phyloP scores from a whole-genome alignment of 2,888 invertebrate genomes.

The Leptodirus hochenwartii region DNA sequence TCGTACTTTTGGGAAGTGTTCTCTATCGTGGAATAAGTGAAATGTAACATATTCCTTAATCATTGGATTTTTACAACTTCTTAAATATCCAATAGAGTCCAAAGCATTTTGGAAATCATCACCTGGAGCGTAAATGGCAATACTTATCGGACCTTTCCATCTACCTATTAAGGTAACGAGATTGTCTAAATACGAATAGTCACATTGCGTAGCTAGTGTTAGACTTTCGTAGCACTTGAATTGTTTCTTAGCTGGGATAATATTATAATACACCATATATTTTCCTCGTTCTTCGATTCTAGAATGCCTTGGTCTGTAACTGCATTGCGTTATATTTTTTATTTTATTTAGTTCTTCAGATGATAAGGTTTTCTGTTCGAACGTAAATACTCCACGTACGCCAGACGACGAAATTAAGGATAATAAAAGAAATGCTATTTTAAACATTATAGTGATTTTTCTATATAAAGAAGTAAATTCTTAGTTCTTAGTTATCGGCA shows the following conservation, averaged over 20 bases:
- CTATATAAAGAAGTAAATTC: too few species aligned
- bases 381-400: too few species aligned
- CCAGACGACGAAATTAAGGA: too few species aligned
- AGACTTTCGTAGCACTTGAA: conserved; percentile 67
- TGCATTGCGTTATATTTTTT: too few species aligned
- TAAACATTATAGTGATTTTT: too few species aligned
- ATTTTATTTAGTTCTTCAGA: too few species aligned
- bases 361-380: too few species aligned
- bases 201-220: conserved; percentile 84
- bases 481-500: too few species aligned
- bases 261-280: conserved; percentile 81
- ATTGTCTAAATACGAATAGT: conserved; percentile 82
- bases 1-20: conserved; percentile 50
- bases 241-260: conserved; percentile 44
- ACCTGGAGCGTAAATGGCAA: conserved; percentile 65
- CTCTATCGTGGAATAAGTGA: conserved; percentile 36
- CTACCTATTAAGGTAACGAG: conserved; percentile 64
- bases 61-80: conserved; percentile 49
- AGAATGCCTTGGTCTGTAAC: too few species aligned
- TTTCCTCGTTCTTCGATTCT: conserved; percentile 28
- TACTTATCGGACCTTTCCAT: conserved; percentile 56
- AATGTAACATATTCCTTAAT: conserved; percentile 54
- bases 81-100: conserved; percentile 56
- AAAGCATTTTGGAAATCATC: conserved; percentile 55
- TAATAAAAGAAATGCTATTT: too few species aligned